Conservation (phyloP, 2,797 vertebrate genomes). For the Myotis pilosus region DNA sequence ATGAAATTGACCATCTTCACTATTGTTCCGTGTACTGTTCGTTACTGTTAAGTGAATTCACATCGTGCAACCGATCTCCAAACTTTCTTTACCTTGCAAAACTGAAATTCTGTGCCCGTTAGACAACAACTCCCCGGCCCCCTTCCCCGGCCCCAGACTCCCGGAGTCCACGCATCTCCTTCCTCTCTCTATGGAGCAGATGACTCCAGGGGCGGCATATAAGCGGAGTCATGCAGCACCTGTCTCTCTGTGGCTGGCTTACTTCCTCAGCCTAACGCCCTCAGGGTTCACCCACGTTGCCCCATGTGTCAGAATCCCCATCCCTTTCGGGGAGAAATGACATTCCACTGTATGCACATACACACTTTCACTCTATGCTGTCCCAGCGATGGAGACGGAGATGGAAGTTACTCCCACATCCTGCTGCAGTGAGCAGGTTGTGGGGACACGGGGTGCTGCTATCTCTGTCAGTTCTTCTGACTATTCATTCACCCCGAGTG, state of each 20-base stretch:
- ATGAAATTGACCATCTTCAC: not conserved
- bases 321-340: not conserved
- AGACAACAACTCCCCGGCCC: not conserved
- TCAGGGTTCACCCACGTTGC: not conserved
- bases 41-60: not conserved
- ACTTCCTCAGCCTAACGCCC: not conserved
- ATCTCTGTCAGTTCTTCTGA: not conserved
- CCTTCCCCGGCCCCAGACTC: fast-evolving
- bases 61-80: not conserved
- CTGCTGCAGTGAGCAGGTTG: not conserved
- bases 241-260: not conserved
- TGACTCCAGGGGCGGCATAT: fast-evolving
- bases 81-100: not conserved
- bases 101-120: not conserved
- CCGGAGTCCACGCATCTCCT: too few relatives aligned
- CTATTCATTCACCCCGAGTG: not conserved
- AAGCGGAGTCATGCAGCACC: too few relatives aligned
- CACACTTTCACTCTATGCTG: not conserved
- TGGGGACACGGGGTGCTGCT: fast-evolving
- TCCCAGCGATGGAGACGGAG: not conserved
- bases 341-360: not conserved
- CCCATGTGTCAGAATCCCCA: not conserved
- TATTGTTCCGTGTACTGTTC: too few relatives aligned
- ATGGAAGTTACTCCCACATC: not conserved
- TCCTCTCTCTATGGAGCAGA: not conserved